Base-by-base conservation (phyloP, 2,797 vertebrate genomes). In the Anguilla anguilla region DNA sequence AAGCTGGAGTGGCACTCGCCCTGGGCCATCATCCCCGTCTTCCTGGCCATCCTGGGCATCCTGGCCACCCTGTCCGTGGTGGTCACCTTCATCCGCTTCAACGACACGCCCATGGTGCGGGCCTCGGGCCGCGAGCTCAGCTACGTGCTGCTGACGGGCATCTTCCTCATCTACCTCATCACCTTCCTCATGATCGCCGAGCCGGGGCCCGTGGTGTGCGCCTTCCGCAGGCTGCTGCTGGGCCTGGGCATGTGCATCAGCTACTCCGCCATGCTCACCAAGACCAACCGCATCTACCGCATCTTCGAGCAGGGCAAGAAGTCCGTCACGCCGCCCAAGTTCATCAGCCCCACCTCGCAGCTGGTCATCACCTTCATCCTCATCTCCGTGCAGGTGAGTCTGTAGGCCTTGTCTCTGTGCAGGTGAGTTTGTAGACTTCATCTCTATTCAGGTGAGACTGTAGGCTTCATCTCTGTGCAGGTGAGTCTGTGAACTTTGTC, bases 251-350 rank as follows among this genome's bases (percentile, higher is more conserved):
- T 99, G 98, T 98, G 98, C 91, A 97, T 99, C 93, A 99, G 98
- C 94, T 99, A 99, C 0, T 97, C 98, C 0, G 98, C 98, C 0
- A 95, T 99, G 92, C 97, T 99, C 84, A 99, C 98, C 94, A 99
- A 99, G 96, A 99, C 98, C 89, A 99, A 99, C 94, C 97, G 98
- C 88, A 99, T 99, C 94, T 99, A 99, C 95, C 97, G 98, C 92
- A 99, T 99, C 95, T 99, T 99, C 6, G 98, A 98, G 95, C 98
- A 99, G 94, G 98, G 98, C 93, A 99, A 99, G 93, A 97, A 97
- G 94, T 98, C 97, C 0, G 98, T 99, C 92, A 96, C 97, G 0
- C 97, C 98, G 0, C 98, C 98, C 0, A 97, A 96, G 1, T 98
- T 99, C 94, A 99, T 99, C 94, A 98, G 98, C 94, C 98, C 98